Evolutionary conservation across 2,797 vertebrate species (phyloP), one percentile per base, ranked within the genome.

Genomic region (Dryobates pubescens): DNA sequence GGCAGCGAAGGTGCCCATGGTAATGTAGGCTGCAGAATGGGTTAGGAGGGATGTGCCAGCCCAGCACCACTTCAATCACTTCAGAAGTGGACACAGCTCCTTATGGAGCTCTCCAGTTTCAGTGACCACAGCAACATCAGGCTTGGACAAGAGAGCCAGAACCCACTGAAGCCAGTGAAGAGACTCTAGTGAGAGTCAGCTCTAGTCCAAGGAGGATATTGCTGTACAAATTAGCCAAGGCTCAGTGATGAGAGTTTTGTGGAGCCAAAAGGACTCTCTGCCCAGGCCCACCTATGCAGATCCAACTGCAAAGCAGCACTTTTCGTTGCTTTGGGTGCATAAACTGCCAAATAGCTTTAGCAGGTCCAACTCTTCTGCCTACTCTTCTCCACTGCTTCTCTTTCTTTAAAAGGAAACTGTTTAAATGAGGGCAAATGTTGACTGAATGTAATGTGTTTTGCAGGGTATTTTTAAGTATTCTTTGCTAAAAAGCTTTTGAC

Each of bases 351-450:
- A 74, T 47, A 23, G 53, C 49, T 68, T 30, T 67, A 62, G 62
- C 53, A 68, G 27, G 14, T 47, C 43, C 38, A 78, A 57, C 43
- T 78, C 34, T 17, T 90, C 43, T 56, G 63, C 58, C 29, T 85
- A 59, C 54, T 90, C 59, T 79, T 76, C 88, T 70, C 69, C 56
- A 74, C 61, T 43, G 1, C 49, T 86, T 76, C 38, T 57, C 36
- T 93, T 80, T 85, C 67, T 94, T 85, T 81, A 68, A 76, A 94
- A 83, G 38, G 56, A 83, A 92, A 73, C 63, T 81, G 61, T 56
- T 91, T 74, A 82, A 93, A 71, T 29, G 24, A 76, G 17, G 32
- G 54, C 54, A 94, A 92, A 73, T 34, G 57, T 34, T 88, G 56
- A 43, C 74, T 82, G 49, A 70, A 53, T 27, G 36, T 79, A 63